These are phyloP conservation scores for Peribatodes rhomboidaria DNA, from an alignment of 2,888 invertebrate species.

Conservation along the genomic window DNA sequence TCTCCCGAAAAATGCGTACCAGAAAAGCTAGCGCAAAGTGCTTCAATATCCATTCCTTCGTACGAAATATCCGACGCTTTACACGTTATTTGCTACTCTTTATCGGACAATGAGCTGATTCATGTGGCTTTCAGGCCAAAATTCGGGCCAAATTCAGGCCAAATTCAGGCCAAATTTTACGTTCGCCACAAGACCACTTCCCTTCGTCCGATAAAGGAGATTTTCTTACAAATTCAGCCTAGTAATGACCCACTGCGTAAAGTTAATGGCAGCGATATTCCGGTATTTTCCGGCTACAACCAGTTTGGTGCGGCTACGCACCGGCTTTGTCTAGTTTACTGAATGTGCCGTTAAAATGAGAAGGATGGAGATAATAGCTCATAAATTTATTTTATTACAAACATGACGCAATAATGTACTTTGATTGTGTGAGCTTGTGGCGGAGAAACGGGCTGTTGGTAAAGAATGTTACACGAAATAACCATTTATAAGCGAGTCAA, in stretches of 20 bases:
- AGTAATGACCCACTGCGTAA: slow-evolving; percentile 49
- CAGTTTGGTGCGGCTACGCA: slow-evolving; percentile 41
- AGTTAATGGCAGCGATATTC: slow-evolving; percentile 47
- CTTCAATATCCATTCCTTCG: slow-evolving; percentile 30
- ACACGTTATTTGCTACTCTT: slow-evolving; percentile 38
- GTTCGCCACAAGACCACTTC: slow-evolving; percentile 42
- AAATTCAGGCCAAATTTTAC: slow-evolving; percentile 34
- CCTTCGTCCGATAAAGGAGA: slow-evolving; percentile 41
- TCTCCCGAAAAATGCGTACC: slow-evolving; percentile 21
- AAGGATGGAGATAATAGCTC: slow-evolving; percentile 38
- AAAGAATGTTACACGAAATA: not conserved
- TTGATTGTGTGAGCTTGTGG: slow-evolving; percentile 28
- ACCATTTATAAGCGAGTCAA: not conserved
- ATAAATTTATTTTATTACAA: slow-evolving; percentile 42
- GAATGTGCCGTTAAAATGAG: slow-evolving; percentile 35
- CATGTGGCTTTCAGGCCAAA: slow-evolving; percentile 40
- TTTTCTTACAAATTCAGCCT: slow-evolving; percentile 51
- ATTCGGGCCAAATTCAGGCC: slow-evolving; percentile 5
- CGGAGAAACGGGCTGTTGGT: not conserved
- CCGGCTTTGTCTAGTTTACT: slow-evolving; percentile 42
- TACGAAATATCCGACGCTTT: slow-evolving; percentile 27
- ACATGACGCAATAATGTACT: slow-evolving; percentile 36
- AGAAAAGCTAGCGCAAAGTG: slow-evolving; percentile 32
- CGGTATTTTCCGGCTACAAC: slow-evolving; percentile 42
- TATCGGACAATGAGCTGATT: slow-evolving; percentile 42